These are phyloP conservation scores for Rhinoderma darwinii DNA, from an alignment of 2,113 vertebrate genomes.

Conservation along the genomic window DNA sequence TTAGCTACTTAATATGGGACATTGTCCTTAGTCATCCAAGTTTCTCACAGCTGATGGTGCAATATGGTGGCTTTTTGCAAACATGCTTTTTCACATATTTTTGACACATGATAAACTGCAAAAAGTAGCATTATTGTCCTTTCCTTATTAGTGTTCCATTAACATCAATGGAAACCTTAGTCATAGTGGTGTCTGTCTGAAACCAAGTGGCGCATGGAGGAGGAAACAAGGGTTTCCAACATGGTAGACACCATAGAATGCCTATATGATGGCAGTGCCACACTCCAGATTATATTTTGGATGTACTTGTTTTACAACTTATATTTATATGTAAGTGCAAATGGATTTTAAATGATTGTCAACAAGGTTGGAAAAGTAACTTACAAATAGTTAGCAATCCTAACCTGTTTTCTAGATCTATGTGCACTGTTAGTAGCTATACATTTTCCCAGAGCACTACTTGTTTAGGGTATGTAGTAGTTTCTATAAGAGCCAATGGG, in stretches of 20 bases:
- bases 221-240: neutral
- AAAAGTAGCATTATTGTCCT: neutral
- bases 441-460: neutral
- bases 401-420: neutral
- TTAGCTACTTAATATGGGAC: neutral
- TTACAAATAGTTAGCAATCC: neutral
- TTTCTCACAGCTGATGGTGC: neutral
- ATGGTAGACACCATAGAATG: neutral
- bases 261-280: neutral
- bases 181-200: neutral
- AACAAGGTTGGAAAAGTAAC: neutral
- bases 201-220: neutral
- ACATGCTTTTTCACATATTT: neutral
- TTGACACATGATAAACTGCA: neutral
- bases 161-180: neutral
- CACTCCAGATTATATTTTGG: neutral
- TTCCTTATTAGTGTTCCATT: neutral
- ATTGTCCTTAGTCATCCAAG: neutral
- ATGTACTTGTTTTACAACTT: neutral
- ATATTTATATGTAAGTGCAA: neutral
- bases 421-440: neutral
- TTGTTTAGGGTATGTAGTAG: neutral
- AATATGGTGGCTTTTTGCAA: neutral
- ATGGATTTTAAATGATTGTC: neutral
- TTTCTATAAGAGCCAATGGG: neutral